Conservation (phyloP, 1,140 invertebrate species). For the Diuraphis noxia region DNA sequence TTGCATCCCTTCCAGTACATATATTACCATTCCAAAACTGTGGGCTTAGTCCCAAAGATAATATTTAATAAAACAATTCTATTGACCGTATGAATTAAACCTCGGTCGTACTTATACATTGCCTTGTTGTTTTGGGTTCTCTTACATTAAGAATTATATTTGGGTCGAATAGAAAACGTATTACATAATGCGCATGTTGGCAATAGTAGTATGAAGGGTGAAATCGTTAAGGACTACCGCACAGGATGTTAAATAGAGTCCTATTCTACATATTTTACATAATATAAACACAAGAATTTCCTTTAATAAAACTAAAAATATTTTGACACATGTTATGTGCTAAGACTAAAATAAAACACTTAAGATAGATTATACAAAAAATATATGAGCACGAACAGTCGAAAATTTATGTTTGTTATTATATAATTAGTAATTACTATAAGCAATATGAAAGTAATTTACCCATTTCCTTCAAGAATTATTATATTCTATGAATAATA, state of each 20-base stretch:
- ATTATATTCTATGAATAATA: too few species aligned
- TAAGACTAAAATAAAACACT: neutral
- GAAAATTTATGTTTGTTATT: neutral
- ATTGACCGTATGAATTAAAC: constrained; percentile 2
- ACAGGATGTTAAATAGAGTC: neutral
- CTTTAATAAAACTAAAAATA: neutral
- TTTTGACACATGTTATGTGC: neutral
- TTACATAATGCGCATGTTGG: neutral
- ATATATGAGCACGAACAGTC: neutral
- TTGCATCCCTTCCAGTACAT: neutral
- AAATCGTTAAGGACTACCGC: neutral
- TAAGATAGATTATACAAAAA: neutral
- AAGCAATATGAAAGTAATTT: neutral
- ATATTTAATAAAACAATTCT: constrained; percentile 26
- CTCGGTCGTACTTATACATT: neutral
- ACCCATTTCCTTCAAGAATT: neutral
- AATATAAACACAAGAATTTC: neutral
- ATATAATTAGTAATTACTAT: neutral
- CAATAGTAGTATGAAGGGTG: neutral
- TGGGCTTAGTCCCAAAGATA: constrained; percentile 14
- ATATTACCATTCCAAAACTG: neutral
- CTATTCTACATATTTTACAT: neutral
- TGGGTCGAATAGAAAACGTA: constrained; percentile 5
- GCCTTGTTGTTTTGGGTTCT: neutral
- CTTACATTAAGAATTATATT: constrained; percentile 14